Conservation (phyloP, 1,140 invertebrate species). For the Rhagoletis pomonella region DNA sequence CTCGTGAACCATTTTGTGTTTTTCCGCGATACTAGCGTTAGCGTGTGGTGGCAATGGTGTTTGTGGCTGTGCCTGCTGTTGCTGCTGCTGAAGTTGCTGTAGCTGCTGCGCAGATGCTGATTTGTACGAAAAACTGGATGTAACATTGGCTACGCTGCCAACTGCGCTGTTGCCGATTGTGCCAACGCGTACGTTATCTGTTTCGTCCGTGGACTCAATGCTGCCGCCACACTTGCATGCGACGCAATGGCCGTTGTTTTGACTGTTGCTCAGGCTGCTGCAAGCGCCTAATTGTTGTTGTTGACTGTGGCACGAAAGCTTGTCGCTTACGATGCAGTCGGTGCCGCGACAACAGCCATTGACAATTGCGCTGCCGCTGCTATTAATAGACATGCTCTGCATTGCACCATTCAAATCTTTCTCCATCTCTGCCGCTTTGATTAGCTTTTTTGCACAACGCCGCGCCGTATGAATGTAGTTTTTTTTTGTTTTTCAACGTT, state of each 20-base stretch:
- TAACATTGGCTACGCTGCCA: slow-evolving; percentile 50
- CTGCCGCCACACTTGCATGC: slow-evolving; percentile 11
- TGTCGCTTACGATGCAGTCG: slow-evolving; percentile 7
- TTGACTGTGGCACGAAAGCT: slow-evolving; percentile 53
- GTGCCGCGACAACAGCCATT: slow-evolving; percentile 55
- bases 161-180: slow-evolving; percentile 20
- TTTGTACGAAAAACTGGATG: slow-evolving; percentile 54
- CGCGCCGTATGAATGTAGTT: background rate
- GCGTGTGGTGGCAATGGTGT: slow-evolving; percentile 58
- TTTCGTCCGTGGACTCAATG: slow-evolving; percentile 14
- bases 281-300: slow-evolving; percentile 59
- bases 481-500: slow-evolving; percentile 57
- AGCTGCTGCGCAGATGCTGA: slow-evolving; percentile 41
- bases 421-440: slow-evolving; percentile 62
- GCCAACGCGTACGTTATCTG: slow-evolving; percentile 41
- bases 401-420: slow-evolving; percentile 72
- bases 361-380: slow-evolving; percentile 35
- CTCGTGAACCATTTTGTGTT: slow-evolving; percentile 83
- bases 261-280: slow-evolving; percentile 54
- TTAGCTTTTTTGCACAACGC: slow-evolving; percentile 16
- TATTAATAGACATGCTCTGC: slow-evolving; percentile 72
- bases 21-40: slow-evolving; percentile 67
- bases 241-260: slow-evolving; percentile 44
- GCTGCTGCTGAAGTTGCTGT: slow-evolving; percentile 39
- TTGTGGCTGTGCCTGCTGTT: slow-evolving; percentile 48